Base-by-base conservation (phyloP, 2,113 vertebrate genomes). In the Oostethus manadensis region DNA sequence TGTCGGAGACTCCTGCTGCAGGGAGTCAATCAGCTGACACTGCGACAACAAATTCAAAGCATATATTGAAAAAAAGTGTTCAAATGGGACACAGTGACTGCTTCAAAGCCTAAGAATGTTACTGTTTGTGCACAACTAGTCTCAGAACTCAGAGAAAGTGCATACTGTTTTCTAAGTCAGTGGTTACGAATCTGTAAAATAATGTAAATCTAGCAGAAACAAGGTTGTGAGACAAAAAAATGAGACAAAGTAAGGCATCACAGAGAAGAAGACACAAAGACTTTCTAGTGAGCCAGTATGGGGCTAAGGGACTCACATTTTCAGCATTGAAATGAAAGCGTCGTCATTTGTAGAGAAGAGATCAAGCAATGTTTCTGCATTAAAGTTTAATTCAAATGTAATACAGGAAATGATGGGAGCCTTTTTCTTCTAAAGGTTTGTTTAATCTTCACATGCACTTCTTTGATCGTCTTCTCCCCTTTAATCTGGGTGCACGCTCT, bases 401-500 rank as follows among this genome's bases (percentile, higher is more conserved):
- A 88, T 83, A 81, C 82, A 86, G 84, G 86, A 91, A 87, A 88
- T 86, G 74, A 88, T 84, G 70, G 73, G 69, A 66, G 67, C 66
- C 70, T 84, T 86, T 86, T 85, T 84, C 82, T 80, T 89, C 88
- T 84, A 86, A 89, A 88, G 85, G 87, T 89, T 88, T 90, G 83
- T 89, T 87, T 89, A 89, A 89, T 89, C 87, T 87, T 82, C 74
- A 77, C 70, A 77, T 66, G 68, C 84, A 85, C 83, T 76, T 78
- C 88, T 90, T 91, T 92, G 84, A 92, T 89, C 74, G 51, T 69
- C 13, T 45, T 57, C 74, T 89, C 20, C 74, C 77, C 84, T 90
- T 88, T 91, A 91, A 90, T 91, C 87, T 88, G 84, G 71, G 80
- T 68, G 77, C 81, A 73, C 78, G 88, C 62, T 82, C 58, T 84